These are phyloP conservation scores for Parascotia fuliginaria DNA, from an alignment of 2,888 invertebrate species.

Conservation along the genomic window DNA sequence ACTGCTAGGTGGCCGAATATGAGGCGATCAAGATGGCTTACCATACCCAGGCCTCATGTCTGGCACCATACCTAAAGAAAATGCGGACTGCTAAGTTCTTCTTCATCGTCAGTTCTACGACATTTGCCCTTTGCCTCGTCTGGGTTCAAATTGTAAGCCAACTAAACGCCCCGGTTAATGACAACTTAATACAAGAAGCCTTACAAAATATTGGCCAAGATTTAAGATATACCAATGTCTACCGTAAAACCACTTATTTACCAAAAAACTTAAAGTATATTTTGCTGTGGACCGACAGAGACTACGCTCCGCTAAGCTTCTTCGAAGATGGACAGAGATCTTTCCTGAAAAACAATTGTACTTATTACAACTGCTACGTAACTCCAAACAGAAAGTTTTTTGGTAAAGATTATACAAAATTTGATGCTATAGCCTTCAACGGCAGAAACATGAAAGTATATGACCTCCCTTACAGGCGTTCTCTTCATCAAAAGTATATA, in stretches of 20 bases:
- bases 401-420: constrained; percentile 55
- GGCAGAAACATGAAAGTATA: constrained; percentile 56
- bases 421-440: constrained; percentile 72
- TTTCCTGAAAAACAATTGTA: constrained; percentile 70
- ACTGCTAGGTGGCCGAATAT: constrained; percentile 44
- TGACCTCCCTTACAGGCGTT: constrained; percentile 56
- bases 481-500: constrained; percentile 69
- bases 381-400: constrained; percentile 46
- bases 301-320: constrained; percentile 62
- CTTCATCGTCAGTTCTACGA: constrained; percentile 53
- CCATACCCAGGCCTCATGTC: constrained; percentile 28
- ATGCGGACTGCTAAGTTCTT: constrained; percentile 55
- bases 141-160: constrained; percentile 55
- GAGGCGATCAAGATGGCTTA: constrained; percentile 53
- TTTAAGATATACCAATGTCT: constrained; percentile 63
- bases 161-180: constrained; percentile 35
- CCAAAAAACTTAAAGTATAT: constrained; percentile 67
- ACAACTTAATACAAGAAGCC: constrained; percentile 59
- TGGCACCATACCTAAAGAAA: constrained; percentile 44
- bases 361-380: constrained; percentile 68
- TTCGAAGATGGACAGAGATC: constrained; percentile 61
- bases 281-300: constrained; percentile 64
- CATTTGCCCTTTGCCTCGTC: constrained; percentile 54
- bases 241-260: constrained; percentile 57
- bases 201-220: constrained; percentile 63